Percentiles rank a stretch among this genome's conserved stretches.
phyloP scores from a whole-genome alignment of 2,113 vertebrate genomes.

The Rhea pennata region DNA sequence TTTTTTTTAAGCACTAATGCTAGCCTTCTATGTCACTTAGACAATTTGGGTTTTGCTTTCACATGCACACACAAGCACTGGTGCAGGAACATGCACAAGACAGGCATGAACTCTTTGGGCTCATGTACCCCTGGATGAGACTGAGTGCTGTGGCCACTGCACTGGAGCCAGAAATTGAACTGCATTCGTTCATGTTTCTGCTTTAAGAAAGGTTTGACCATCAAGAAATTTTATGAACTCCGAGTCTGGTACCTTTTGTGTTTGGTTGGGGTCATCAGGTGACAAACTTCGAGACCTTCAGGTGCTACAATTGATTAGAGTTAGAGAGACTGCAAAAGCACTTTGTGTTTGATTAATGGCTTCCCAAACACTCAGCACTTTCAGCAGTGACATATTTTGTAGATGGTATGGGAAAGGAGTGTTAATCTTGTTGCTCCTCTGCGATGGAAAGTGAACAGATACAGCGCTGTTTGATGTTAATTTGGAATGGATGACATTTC shows the following conservation, averaged over 20 bases:
- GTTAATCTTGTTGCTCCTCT: neutral
- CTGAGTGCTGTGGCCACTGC: neutral
- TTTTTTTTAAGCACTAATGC: neutral
- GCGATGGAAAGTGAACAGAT: neutral
- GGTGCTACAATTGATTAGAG: neutral
- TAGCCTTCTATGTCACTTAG: neutral
- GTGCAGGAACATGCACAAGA: neutral
- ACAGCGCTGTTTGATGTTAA: neutral
- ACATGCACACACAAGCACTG: neutral
- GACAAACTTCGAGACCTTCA: neutral
- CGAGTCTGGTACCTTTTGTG: neutral
- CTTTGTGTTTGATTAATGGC: slow-evolving; percentile 1
- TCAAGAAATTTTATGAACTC: neutral
- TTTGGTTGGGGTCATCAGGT: neutral
- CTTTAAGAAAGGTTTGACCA: neutral
- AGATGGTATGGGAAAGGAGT: slow-evolving; percentile 4
- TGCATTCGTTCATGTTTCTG: neutral
- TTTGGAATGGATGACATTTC: slow-evolving; percentile 4
- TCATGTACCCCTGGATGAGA: neutral
- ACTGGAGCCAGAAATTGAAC: neutral
- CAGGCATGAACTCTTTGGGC: neutral
- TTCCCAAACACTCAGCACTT: neutral
- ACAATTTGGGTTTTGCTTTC: neutral
- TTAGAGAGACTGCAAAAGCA: neutral
- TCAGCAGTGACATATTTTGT: neutral